Percentiles rank a stretch among this genome's conserved stretches.
Evolutionary conservation across 2,888 invertebrate species (phyloP).

Genomic region (Xestoiulus laeticollis): DNA sequence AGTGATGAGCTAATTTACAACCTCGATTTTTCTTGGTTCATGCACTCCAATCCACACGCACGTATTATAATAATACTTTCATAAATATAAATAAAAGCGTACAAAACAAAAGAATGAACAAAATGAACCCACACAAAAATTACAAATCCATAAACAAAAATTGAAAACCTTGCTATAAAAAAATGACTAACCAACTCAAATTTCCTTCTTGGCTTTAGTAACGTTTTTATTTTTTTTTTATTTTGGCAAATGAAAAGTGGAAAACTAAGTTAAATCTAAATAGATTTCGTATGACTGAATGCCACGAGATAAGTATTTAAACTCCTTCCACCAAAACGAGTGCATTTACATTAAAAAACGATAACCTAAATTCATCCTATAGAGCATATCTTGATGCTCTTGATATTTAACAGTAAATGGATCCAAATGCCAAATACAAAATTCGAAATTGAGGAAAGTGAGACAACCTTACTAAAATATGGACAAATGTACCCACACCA

Average conservation of each 20-base stretch:
- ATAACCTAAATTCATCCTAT: background rate
- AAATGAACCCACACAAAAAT: background rate
- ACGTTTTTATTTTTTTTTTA: background rate
- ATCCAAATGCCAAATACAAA: background rate
- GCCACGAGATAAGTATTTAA: background rate
- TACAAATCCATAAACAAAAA: background rate
- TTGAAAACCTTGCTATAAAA: background rate
- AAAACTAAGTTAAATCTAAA: background rate
- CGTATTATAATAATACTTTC: background rate
- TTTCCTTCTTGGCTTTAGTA: background rate
- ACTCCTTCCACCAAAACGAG: background rate
- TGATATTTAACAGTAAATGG: background rate
- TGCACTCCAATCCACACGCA: slow-evolving; percentile 11
- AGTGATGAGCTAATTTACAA: slow-evolving; percentile 37
- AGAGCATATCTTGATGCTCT: background rate
- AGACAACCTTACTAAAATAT: background rate
- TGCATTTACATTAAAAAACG: background rate
- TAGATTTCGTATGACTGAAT: background rate
- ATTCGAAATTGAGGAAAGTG: background rate
- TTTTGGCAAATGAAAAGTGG: background rate
- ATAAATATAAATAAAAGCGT: background rate
- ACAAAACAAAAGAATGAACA: background rate
- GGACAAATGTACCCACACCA: background rate
- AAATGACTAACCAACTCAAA: background rate
- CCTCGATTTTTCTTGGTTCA: slow-evolving; percentile 23